Evolutionary conservation across 2,113 vertebrate species (phyloP).

Genomic region (Rana temporaria): DNA sequence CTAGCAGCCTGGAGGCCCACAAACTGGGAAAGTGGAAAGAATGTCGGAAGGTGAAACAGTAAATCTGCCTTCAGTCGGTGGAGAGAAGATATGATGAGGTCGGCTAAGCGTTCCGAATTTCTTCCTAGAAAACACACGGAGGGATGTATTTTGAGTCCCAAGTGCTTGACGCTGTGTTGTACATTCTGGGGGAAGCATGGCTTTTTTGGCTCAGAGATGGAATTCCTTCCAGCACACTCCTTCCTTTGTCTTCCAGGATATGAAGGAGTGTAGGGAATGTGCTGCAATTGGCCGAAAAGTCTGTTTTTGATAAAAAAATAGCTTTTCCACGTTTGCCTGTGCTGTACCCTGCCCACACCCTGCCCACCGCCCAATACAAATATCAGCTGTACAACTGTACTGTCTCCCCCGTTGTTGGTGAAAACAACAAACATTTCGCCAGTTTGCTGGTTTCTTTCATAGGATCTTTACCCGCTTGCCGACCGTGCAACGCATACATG

Average conservation of each 20-base stretch:
- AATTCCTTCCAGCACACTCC: constrained; percentile 41
- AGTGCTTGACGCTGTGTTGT: background rate
- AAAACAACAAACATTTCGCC: no score
- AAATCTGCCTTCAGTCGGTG: background rate
- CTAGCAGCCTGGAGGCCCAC: no score
- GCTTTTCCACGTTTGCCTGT: background rate
- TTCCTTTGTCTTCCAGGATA: constrained; percentile 9
- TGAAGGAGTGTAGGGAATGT: constrained; percentile 43
- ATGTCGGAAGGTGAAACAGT: background rate
- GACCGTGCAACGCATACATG: no score
- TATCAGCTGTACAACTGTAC: background rate
- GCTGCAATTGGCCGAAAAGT: constrained; percentile 11
- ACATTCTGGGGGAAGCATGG: background rate
- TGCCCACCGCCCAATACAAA: background rate
- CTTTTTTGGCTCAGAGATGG: background rate
- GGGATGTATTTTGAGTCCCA: background rate
- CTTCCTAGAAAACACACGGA: constrained; percentile 28
- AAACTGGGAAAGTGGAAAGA: background rate
- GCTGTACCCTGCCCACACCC: background rate
- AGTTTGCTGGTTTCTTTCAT: no score
- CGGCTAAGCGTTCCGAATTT: background rate
- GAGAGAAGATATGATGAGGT: background rate
- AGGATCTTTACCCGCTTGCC: no score
- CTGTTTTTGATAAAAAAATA: background rate
- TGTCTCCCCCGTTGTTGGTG: background rate